A percentile compares a stretch with the other conserved stretches of the same genome.
These are phyloP conservation scores for Julus scandinavius DNA, from an alignment of 2,888 invertebrate genomes.

Conservation along the genomic window DNA sequence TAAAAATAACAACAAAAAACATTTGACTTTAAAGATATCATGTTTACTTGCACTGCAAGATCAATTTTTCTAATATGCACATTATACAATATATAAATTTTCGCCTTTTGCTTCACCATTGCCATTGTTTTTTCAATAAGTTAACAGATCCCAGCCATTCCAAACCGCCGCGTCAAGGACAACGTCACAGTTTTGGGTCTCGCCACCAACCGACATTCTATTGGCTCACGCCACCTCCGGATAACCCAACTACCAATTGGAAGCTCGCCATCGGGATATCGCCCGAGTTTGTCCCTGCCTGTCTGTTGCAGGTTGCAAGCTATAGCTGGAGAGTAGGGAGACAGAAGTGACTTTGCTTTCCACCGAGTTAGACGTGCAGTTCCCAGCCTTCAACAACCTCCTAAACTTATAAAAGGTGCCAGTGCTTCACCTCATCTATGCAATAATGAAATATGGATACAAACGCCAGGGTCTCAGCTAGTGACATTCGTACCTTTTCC, in stretches of 20 bases:
- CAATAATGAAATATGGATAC: conserved; percentile 11
- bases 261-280: background rate
- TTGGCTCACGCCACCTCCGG: background rate
- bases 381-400: background rate
- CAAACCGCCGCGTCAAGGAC: no score
- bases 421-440: background rate
- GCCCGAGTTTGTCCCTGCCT: background rate
- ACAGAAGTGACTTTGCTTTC: background rate
- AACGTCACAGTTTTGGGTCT: no score
- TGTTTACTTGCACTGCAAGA: no score
- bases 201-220: background rate
- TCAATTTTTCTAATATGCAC: no score
- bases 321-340: no score
- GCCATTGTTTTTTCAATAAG: no score
- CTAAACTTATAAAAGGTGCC: background rate
- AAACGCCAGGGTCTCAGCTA: background rate
- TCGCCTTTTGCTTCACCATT: no score
- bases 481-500: background rate
- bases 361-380: background rate
- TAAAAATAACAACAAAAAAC: no score
- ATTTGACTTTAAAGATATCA: no score
- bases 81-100: no score
- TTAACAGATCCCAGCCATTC: no score
- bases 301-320: background rate
- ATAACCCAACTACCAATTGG: background rate